phyloP scores from a whole-genome alignment of 2,888 invertebrate species.

The Agriotes lineatus region DNA sequence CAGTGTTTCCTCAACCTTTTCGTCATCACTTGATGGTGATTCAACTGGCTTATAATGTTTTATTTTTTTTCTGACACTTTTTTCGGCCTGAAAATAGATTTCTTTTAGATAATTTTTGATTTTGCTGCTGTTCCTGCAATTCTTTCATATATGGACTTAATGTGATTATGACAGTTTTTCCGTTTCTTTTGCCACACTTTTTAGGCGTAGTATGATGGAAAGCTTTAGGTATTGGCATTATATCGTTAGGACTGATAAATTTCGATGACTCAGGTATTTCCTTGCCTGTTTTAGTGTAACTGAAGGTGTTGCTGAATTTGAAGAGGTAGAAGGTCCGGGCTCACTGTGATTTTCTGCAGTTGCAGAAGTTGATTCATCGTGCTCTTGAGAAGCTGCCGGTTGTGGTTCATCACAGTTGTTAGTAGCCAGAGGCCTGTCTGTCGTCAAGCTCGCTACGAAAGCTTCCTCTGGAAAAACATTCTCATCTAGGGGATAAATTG shows the following conservation, averaged over 20 bases:
- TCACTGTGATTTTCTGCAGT: too few relatives aligned
- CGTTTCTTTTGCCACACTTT: neutral
- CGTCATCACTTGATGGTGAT: neutral
- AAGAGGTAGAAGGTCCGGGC: too few relatives aligned
- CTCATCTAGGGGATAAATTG: too few relatives aligned
- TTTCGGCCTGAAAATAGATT: neutral
- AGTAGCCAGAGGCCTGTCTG: too few relatives aligned
- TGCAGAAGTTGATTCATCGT: too few relatives aligned
- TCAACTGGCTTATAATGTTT: neutral
- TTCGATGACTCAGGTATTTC: neutral
- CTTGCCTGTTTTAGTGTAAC: too few relatives aligned
- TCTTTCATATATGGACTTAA: neutral
- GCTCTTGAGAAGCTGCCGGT: too few relatives aligned
- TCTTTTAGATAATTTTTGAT: neutral
- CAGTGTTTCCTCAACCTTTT: neutral
- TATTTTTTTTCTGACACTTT: neutral
- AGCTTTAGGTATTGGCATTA: neutral
- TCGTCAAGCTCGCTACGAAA: too few relatives aligned
- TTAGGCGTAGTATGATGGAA: neutral
- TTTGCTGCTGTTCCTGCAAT: neutral
- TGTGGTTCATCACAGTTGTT: too few relatives aligned
- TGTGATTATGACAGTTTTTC: neutral
- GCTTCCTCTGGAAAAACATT: too few relatives aligned
- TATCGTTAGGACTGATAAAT: neutral
- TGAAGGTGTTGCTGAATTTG: too few relatives aligned